Evolutionary conservation across 2,797 vertebrate genomes (phyloP).

Genomic region (Arremon aurantiirostris): DNA sequence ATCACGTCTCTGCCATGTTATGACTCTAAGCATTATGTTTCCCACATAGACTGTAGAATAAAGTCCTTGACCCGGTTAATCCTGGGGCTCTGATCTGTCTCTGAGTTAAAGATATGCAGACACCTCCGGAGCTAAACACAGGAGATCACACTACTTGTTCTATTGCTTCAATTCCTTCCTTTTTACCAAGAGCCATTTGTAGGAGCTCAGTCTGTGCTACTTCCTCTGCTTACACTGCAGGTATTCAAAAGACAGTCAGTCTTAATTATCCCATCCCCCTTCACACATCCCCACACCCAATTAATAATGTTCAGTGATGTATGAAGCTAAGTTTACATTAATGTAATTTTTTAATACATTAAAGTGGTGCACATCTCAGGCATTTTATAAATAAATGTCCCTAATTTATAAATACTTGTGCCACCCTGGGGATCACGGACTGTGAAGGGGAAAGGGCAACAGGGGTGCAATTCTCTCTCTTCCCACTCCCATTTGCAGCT

Average conservation of each 20-base stretch:
- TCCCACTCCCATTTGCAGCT: slow-evolving; percentile 28
- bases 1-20: not conserved
- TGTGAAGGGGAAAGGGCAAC: slow-evolving; percentile 37
- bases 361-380: not conserved
- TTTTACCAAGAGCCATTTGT: slow-evolving; percentile 10
- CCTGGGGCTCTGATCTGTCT: slow-evolving; percentile 7
- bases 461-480: slow-evolving; percentile 41
- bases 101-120: not conserved
- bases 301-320: slow-evolving; percentile 66
- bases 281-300: slow-evolving; percentile 54
- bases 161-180: not conserved
- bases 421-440: not conserved
- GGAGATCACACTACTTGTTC: not conserved
- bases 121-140: not conserved
- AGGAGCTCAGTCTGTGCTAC: slow-evolving; percentile 10
- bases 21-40: slow-evolving; percentile 11
- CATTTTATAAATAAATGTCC: slow-evolving; percentile 59
- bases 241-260: slow-evolving; percentile 46
- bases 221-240: slow-evolving; percentile 55
- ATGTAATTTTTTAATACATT: slow-evolving; percentile 52
- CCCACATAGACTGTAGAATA: not conserved
- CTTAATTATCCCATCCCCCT: slow-evolving; percentile 56
- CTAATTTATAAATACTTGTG: slow-evolving; percentile 55
- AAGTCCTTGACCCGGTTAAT: not conserved
- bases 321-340: slow-evolving; percentile 57